Conservation (phyloP, 1,140 invertebrate genomes). For the Mycetomoellerius zeteki region DNA sequence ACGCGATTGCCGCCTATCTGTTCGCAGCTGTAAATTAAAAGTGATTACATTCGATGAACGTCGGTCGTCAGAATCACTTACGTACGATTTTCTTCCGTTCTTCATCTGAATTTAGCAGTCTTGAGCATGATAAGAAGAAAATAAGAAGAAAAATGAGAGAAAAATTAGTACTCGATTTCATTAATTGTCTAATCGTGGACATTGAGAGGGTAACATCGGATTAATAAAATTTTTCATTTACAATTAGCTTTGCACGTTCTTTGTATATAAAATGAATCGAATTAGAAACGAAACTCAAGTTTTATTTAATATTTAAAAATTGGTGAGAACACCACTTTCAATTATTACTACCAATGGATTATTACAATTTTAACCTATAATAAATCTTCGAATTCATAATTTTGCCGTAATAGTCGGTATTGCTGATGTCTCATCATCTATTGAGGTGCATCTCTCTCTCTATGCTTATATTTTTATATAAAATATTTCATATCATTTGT, state of each 20-base stretch:
- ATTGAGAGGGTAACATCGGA: too few species aligned
- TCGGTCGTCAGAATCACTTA: background rate
- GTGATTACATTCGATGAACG: background rate
- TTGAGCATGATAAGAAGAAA: background rate
- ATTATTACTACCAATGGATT: background rate
- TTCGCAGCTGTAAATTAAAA: slow-evolving; percentile 4
- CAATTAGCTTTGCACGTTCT: background rate
- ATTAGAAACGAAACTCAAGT: background rate
- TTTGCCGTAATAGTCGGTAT: background rate
- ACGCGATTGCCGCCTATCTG: background rate
- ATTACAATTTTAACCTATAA: background rate
- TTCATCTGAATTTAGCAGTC: background rate
- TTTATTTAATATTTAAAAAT: background rate
- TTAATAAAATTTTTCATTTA: background rate
- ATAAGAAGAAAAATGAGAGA: background rate
- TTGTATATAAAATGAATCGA: background rate
- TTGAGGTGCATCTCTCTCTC: background rate
- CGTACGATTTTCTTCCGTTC: background rate
- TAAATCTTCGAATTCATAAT: background rate
- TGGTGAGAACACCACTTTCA: background rate
- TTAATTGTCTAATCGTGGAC: background rate
- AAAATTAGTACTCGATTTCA: background rate
- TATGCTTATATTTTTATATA: background rate
- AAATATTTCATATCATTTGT: background rate
- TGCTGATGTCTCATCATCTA: background rate